Base-by-base conservation (phyloP, 2,888 invertebrate genomes). In the Rutpela maculata region DNA sequence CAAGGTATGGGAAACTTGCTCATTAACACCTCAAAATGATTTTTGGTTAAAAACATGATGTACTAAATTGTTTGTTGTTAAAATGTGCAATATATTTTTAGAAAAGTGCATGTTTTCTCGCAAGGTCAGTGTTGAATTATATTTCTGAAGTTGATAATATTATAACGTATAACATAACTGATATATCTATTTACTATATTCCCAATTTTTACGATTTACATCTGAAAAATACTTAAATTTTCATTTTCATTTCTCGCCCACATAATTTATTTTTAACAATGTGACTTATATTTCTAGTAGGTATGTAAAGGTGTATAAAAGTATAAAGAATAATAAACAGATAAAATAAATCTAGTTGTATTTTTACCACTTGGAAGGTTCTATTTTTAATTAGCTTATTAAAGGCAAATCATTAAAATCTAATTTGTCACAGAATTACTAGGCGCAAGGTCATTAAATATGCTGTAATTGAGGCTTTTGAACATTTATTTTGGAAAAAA, bases 191-290 rank as follows among this genome's bases (percentile, higher is more conserved):
- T 43, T 50, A 50, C n/a, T 50, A 50, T 50, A n/a, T 50, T 50
- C 1, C 50, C n/a, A n/a, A 12, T 1, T 65, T 35, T 65, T 35
- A 65, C 43, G 11, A 38, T 18, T 65, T 65, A 11, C 38, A 38
- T 65, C 1, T 43, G 38, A 31, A 65, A 38, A 18, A 38, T 65
- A 26, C 68, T 60, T 43, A 35, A 68, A 68, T 67, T 74, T 68
- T 67, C 26, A 63, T 68, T 75, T 60, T 60, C 68, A 68, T 62
- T 55, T 56, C 6, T 22, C 62, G 18, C 75, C 68, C 69, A 75
- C 75, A 35, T 43, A 56, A 50, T 75, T 68, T 75, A 75, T 75
- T 75, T 75, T 75, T 75, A 67, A 69, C 69, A 22, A 75, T 75
- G 56, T 75, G 69, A 75, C 75, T 68, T 68, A 65, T 57, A 31